These are phyloP conservation scores for Ectemnius continuus DNA, from an alignment of 2,888 invertebrate genomes.

Conservation along the genomic window DNA sequence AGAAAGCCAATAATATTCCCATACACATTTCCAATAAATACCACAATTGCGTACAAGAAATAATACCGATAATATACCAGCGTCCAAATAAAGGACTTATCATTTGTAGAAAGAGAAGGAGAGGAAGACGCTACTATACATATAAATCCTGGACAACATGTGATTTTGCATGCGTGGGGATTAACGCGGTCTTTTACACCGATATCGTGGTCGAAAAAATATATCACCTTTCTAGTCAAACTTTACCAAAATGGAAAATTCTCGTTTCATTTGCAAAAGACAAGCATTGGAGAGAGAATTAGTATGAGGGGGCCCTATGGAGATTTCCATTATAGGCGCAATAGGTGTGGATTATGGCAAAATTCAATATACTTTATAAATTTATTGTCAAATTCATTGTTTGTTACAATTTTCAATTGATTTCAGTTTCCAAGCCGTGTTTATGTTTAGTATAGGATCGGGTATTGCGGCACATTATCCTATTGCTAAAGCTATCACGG, in stretches of 20 bases:
- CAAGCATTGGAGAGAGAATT: constrained; percentile 60
- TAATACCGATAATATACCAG: constrained; percentile 17
- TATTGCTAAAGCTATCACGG: constrained; percentile 66
- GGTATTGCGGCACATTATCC: constrained; percentile 73
- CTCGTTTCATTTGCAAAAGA: constrained; percentile 60
- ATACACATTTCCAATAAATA: neutral
- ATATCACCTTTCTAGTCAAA: constrained; percentile 67
- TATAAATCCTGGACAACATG: constrained; percentile 69
- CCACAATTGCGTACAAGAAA: constrained; percentile 2
- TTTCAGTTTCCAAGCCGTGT: constrained; percentile 66
- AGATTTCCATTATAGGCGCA: constrained; percentile 67
- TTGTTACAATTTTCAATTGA: neutral
- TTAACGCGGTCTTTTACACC: constrained; percentile 71
- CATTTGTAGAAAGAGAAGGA: constrained; percentile 31
- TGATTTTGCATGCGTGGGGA: constrained; percentile 62
- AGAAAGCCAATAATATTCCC: neutral
- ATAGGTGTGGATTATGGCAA: constrained; percentile 60
- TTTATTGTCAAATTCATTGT: constrained; percentile 4
- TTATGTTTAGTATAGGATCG: constrained; percentile 73
- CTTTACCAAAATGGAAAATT: constrained; percentile 67
- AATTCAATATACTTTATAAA: constrained; percentile 9
- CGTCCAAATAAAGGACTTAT: constrained; percentile 20
- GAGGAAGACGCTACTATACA: constrained; percentile 43
- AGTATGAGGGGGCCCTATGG: constrained; percentile 73
- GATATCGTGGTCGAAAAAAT: constrained; percentile 63